Conservation (phyloP, 1,140 invertebrate genomes). For the Glossosoma conforme region DNA sequence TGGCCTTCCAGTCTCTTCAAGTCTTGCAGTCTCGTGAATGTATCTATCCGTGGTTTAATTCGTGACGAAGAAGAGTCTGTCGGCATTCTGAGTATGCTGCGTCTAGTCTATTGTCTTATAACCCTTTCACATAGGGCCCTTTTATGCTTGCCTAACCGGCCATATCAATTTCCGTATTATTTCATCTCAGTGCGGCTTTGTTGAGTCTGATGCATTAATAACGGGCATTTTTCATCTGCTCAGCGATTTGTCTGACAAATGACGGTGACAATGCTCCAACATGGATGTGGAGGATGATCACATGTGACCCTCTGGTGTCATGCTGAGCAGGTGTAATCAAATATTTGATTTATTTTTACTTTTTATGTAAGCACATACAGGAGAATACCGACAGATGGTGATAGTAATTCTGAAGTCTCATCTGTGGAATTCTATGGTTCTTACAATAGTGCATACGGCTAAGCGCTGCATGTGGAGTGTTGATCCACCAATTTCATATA, state of each 20-base stretch:
- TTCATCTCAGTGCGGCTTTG: not conserved
- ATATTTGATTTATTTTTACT: not conserved
- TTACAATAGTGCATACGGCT: too few species aligned
- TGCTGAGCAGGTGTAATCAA: not conserved
- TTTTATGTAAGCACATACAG: too few species aligned
- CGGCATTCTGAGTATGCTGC: too few species aligned
- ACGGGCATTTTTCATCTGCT: constrained; percentile 28
- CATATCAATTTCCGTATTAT: constrained; percentile 16
- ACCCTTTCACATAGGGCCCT: constrained; percentile 9
- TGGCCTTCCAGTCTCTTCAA: too few species aligned
- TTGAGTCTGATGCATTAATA: constrained; percentile 22
- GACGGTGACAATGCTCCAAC: constrained; percentile 23
- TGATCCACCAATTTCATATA: too few species aligned
- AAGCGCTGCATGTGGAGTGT: too few species aligned
- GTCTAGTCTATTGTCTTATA: constrained; percentile 22
- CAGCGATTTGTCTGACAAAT: constrained; percentile 30
- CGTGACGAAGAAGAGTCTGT: too few species aligned
- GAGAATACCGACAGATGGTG: too few species aligned
- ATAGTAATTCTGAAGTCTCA: too few species aligned
- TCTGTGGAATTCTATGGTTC: too few species aligned
- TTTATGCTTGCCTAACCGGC: constrained; percentile 14
- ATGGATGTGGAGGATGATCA: not conserved
- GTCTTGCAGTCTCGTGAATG: too few species aligned
- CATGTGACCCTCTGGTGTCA: not conserved
- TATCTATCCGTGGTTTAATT: too few species aligned